Conservation (phyloP, 2,888 invertebrate species). For the Octonoba sinensis region DNA sequence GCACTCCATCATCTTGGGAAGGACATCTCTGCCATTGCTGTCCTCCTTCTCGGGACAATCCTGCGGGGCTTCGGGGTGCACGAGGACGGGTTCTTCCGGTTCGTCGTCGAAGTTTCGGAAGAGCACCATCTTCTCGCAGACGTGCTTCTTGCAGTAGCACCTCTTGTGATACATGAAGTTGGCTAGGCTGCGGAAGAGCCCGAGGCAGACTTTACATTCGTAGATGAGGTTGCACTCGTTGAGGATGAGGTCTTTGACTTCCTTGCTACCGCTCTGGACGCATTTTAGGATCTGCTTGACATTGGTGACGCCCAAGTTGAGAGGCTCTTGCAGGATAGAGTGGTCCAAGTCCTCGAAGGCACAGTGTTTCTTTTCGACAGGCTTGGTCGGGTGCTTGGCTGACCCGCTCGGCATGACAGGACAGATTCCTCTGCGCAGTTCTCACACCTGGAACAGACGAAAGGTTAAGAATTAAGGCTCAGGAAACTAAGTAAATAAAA, state of each 20-base stretch:
- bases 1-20: conserved; percentile 18
- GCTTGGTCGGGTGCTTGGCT: conserved; percentile 12
- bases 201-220: conserved; percentile 89
- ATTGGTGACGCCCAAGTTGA: conserved; percentile 79
- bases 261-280: conserved; percentile 82
- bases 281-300: conserved; percentile 81
- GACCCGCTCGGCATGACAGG: conserved; percentile 19
- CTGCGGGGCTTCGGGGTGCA: conserved; percentile 43
- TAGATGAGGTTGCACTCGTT: conserved; percentile 90
- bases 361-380: conserved; percentile 34
- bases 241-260: conserved; percentile 79
- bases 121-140: conserved; percentile 66
- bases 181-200: conserved; percentile 86
- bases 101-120: conserved; percentile 55
- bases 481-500: too few relatives aligned
- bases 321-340: conserved; percentile 76
- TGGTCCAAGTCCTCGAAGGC: conserved; percentile 69
- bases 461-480: not conserved
- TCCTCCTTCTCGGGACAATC: not conserved
- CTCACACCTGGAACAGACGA: not conserved
- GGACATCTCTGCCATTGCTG: not conserved
- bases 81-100: conserved; percentile 10
- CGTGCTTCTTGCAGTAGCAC: conserved; percentile 78
- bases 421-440: conserved; percentile 1
- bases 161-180: conserved; percentile 93